Base-by-base conservation (phyloP, 2,797 vertebrate genomes). In the Phaenicophaeus curvirostris region DNA sequence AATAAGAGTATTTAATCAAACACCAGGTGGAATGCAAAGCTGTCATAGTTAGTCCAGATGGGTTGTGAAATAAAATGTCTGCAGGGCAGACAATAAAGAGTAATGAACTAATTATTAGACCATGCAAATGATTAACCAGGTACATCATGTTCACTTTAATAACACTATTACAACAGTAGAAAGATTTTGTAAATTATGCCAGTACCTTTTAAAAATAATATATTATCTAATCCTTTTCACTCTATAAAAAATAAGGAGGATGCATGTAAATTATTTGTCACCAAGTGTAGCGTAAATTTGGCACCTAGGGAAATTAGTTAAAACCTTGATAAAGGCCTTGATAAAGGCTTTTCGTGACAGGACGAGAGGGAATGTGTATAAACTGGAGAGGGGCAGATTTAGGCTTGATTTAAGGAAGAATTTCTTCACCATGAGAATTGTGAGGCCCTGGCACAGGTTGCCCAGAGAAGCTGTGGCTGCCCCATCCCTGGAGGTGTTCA, bases 1-100 rank as follows among this genome's bases (percentile, higher is more conserved):
- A 96, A 96, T 86, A 93, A 74, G 96, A 97, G 87, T 92, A 81
- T 94, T 95, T 94, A 91, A 95, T 94, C 73, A 97, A 97, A 94
- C 76, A 94, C 75, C 76, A 94, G 83, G 85, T 89, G 72, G 67
- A 94, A 89, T 65, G 51, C 66, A 80, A 92, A 95, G 54, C 76
- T 75, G 13, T 74, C 79, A 92, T 44, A 77, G 28, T 62, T 39
- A 69, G 71, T 78, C 58, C 94, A 95, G 81, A 96, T 68, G 74
- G 80, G 51, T 18, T 84, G 54, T 57, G 87, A 94, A 93, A 78
- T 12, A 87, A 79, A 90, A 74, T 28, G 24, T 78, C 69, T 83
- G 16, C 48, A 86, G 57, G 48, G 53, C 37, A 88, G 85, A 48
- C 39, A 89, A 85, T 65, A 85, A 85, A 89, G 6, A 68, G 27